Evolutionary conservation across 2,797 vertebrate genomes (phyloP), one percentile per base, ranked within the genome.

Genomic region (Pseudochromis fuscus): DNA sequence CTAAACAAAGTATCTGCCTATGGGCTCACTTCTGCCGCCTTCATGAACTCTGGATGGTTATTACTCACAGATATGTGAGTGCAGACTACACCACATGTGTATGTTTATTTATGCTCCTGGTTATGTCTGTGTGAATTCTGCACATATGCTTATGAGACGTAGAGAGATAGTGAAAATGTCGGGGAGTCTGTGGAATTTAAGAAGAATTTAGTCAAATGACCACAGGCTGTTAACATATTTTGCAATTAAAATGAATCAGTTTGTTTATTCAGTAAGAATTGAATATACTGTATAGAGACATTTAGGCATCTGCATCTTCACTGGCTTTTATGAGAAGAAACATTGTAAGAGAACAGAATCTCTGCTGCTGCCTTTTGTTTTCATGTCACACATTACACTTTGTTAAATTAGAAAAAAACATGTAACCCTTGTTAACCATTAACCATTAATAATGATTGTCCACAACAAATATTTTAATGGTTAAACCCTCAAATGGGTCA

Each of bases 181-280:
- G 5, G 57, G 33, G 37, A 76, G 51, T 16, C 69, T 45, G 58
- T 80, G 38, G 48, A 72, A 70, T 68, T 80, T 55, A 72, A 68
- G 24, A 42, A n/a, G 42, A 51, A 61, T 62, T 83, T 56, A 37
- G 57, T 30, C 35, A 75, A 75, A 70, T 50, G 63, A 37, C 85
- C 75, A 65, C 7, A 23, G 72, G 86, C 56, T 74, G 75, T 76
- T 37, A 21, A 44, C 40, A 51, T 63, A 40, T 33, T 80, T 81
- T 84, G 69, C 55, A 79, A 82, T 81, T 85, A 69, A 82, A 75
- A 80, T 63, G 19, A 81, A 72, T n/a, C 44, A 42, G 25, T 72
- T 75, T 81, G 51, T 84, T 78, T 84, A 61, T 79, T 78, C 11
- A 60, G 40, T 66, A 33, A 23, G 64, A 66, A 45, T 1, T 62